Percentiles rank a stretch among this genome's conserved stretches.
These are phyloP conservation scores for Dicrurus megarhynchus DNA, from an alignment of 2,113 vertebrate genomes.

Conservation along the genomic window DNA sequence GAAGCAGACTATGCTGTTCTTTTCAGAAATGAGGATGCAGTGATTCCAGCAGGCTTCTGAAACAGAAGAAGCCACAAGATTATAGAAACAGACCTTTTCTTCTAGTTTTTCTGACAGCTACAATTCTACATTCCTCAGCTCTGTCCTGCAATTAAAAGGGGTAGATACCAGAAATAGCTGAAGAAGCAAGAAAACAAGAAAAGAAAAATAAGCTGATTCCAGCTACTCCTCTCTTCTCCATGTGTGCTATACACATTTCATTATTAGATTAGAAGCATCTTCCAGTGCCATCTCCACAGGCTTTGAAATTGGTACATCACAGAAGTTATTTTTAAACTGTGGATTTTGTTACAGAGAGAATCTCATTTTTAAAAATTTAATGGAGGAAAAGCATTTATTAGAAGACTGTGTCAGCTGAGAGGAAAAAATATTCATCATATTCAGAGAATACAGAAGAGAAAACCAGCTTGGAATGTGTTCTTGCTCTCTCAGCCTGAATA, in stretches of 20 bases:
- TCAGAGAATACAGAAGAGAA: neutral
- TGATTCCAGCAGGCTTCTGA: neutral
- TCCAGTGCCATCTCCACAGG: neutral
- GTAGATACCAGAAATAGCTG: constrained; percentile 25
- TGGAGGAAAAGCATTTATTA: constrained; percentile 33
- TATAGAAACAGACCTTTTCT: constrained; percentile 22
- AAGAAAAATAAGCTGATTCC: constrained; percentile 16
- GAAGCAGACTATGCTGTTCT: constrained; percentile 15
- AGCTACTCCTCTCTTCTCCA: neutral
- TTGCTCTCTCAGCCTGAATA: constrained; percentile 17
- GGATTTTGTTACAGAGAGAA: constrained; percentile 5
- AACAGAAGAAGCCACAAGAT: neutral
- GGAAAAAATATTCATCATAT: constrained; percentile 17
- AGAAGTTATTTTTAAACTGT: constrained; percentile 42
- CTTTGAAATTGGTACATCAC: constrained; percentile 57
- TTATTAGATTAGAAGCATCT: constrained; percentile 21
- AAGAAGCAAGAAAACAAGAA: constrained; percentile 9
- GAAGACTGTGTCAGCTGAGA: constrained; percentile 17
- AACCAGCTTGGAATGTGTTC: constrained; percentile 33
- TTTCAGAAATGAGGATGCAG: constrained; percentile 3
- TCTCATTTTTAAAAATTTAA: constrained; percentile 36
- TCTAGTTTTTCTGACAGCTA: constrained; percentile 31
- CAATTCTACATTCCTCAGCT: neutral
- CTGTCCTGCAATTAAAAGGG: neutral
- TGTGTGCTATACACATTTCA: neutral